Conservation (phyloP, 2,797 vertebrate genomes). For the Trachops cirrhosus region DNA sequence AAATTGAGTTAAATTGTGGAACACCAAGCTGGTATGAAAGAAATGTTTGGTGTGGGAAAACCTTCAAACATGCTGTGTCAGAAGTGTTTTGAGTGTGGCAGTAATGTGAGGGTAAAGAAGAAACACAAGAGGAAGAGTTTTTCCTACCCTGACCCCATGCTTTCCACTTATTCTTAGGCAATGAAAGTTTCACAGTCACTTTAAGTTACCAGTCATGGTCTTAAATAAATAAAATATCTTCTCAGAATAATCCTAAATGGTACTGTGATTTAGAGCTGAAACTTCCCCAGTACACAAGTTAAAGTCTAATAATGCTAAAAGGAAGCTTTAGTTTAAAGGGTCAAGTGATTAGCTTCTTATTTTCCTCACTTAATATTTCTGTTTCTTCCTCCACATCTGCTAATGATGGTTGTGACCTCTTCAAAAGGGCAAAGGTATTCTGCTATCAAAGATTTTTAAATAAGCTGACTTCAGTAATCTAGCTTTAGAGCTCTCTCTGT, state of each 20-base stretch:
- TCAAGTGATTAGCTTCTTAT: neutral
- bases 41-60: neutral
- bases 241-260: neutral
- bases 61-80: neutral
- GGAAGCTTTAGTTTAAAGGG: neutral
- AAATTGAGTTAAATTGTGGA: too few relatives aligned
- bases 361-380: neutral
- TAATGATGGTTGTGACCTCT: neutral
- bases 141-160: neutral
- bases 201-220: neutral
- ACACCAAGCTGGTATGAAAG: too few relatives aligned
- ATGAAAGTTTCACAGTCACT: neutral
- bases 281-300: neutral
- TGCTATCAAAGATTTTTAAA: neutral
- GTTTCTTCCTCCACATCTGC: neutral
- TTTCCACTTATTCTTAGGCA: neutral
- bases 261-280: neutral
- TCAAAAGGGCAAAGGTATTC: neutral
- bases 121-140: neutral
- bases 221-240: neutral
- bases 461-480: neutral
- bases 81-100: neutral
- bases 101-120: neutral
- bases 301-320: neutral
- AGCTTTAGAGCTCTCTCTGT: neutral